Conservation (phyloP, 2,888 invertebrate genomes). For the Osmoderma eremita region DNA sequence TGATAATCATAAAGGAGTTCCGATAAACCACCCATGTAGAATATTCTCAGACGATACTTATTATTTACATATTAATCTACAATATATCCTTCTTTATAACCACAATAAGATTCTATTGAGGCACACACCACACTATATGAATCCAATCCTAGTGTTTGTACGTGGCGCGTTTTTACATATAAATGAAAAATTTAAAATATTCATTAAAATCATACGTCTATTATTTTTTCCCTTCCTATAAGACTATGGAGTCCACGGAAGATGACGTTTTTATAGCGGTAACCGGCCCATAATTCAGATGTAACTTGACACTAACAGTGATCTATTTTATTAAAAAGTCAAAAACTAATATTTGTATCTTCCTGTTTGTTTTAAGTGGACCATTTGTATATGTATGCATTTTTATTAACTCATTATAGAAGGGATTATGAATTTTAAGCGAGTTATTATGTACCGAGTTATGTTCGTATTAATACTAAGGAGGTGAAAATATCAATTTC, state of each 20-base stretch:
- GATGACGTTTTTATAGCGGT: slow-evolving; percentile 47
- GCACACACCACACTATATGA: slow-evolving; percentile 16
- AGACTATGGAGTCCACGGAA: slow-evolving; percentile 12
- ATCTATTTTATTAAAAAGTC: slow-evolving; percentile 55
- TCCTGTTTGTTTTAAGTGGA: slow-evolving; percentile 55
- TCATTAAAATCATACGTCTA: slow-evolving; percentile 36
- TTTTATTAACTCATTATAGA: slow-evolving; percentile 58
- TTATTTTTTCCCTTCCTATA: slow-evolving; percentile 25
- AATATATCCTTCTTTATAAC: slow-evolving; percentile 25
- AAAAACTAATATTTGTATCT: slow-evolving; percentile 57
- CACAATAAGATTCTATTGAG: slow-evolving; percentile 22
- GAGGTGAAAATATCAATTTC: slow-evolving; percentile 37
- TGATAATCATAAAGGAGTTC: background rate
- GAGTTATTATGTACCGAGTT: slow-evolving; percentile 37
- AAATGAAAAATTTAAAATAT: slow-evolving; percentile 38
- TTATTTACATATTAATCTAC: slow-evolving; percentile 27
- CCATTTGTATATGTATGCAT: slow-evolving; percentile 55
- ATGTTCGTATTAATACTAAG: slow-evolving; percentile 34
- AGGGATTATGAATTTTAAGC: slow-evolving; percentile 40
- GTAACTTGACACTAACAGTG: slow-evolving; percentile 53
- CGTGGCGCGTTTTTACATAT: slow-evolving; percentile 30
- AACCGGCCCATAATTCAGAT: slow-evolving; percentile 51
- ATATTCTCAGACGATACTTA: background rate
- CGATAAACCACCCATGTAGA: slow-evolving; percentile 2
- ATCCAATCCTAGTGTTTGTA: slow-evolving; percentile 24